phyloP scores from a whole-genome alignment of 2,888 invertebrate genomes.

The Drosophila rellima region DNA sequence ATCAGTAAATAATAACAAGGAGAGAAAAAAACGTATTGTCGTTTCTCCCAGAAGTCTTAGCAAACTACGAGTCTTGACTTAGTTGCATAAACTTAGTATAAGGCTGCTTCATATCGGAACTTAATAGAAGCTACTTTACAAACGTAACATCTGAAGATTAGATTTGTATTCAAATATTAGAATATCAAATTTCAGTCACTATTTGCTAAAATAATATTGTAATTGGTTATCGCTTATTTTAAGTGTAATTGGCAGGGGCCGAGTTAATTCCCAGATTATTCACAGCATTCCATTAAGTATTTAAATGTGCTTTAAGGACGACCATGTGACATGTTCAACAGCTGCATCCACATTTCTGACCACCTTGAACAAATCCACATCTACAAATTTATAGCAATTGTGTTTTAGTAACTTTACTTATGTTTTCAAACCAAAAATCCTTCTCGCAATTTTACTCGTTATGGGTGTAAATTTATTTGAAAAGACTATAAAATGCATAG shows the following conservation, averaged over 20 bases:
- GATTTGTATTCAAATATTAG: too few relatives aligned
- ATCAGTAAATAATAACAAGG: too few relatives aligned
- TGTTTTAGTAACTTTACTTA: neutral
- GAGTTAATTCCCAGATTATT: neutral
- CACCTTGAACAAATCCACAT: neutral
- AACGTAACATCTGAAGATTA: too few relatives aligned
- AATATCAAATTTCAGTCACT: too few relatives aligned
- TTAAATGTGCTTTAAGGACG: neutral
- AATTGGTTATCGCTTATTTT: too few relatives aligned
- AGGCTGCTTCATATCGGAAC: too few relatives aligned
- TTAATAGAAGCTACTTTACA: too few relatives aligned
- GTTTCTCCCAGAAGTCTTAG: too few relatives aligned
- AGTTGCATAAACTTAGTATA: too few relatives aligned
- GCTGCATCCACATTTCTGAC: neutral
- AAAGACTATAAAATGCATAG: neutral
- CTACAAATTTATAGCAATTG: neutral
- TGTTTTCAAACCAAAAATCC: neutral
- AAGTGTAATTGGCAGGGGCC: neutral
- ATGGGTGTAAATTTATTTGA: neutral
- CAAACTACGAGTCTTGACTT: too few relatives aligned
- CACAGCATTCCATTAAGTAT: neutral
- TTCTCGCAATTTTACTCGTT: neutral
- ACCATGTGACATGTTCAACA: neutral
- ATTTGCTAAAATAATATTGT: too few relatives aligned
- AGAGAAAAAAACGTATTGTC: too few relatives aligned